Percentiles rank a stretch among this genome's conserved stretches.
These are phyloP conservation scores for Coelopa frigida DNA, from an alignment of 1,140 invertebrate genomes.

Conservation along the genomic window DNA sequence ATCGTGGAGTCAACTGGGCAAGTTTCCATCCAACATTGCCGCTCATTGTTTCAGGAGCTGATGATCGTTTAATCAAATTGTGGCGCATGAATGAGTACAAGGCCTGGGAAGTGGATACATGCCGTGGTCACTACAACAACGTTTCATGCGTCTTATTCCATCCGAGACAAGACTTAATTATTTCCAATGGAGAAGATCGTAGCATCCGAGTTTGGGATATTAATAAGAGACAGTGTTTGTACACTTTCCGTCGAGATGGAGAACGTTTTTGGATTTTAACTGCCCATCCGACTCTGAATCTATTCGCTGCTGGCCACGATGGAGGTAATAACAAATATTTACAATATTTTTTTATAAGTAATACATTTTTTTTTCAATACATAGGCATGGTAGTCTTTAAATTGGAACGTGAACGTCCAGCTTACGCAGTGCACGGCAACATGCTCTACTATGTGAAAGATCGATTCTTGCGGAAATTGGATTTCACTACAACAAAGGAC, in stretches of 20 bases:
- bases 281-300: conserved; percentile 78
- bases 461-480: conserved; percentile 79
- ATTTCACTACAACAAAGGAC: conserved; percentile 91
- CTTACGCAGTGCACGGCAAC: conserved; percentile 90
- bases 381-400: conserved; percentile 61
- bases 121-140: conserved; percentile 98
- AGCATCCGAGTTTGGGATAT: conserved; percentile 99
- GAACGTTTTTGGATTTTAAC: conserved; percentile 96
- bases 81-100: conserved; percentile 99
- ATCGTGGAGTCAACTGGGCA: conserved; percentile 98
- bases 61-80: conserved; percentile 95
- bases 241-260: conserved; percentile 92
- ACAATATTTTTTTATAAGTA: conserved; percentile 1
- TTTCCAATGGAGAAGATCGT: conserved; percentile 97
- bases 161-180: conserved; percentile 91
- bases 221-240: conserved; percentile 92
- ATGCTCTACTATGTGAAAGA: conserved; percentile 96
- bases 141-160: conserved; percentile 98
- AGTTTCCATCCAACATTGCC: conserved; percentile 93
- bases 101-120: conserved; percentile 99
- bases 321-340: conserved; percentile 59
- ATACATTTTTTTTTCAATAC: background rate
- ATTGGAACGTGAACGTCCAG: conserved; percentile 91
- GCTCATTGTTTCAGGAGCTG: conserved; percentile 93
- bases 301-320: conserved; percentile 94